phyloP scores from a whole-genome alignment of 2,113 vertebrate genomes.

The Calyptommatus sinebrachiatus region DNA sequence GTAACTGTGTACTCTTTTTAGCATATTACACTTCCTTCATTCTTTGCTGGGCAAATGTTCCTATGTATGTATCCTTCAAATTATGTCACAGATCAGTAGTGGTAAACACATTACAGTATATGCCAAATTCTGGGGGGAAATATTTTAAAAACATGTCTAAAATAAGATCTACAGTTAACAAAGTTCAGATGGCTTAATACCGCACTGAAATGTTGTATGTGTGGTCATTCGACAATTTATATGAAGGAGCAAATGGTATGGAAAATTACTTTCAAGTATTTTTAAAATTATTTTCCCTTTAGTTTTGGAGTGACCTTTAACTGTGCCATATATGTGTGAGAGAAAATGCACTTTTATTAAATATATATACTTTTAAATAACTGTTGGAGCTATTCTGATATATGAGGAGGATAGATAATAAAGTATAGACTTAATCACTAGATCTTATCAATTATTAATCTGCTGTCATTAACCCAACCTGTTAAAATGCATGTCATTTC shows the following conservation, averaged over 20 bases:
- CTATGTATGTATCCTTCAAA: neutral
- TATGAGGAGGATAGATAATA: conserved; percentile 71
- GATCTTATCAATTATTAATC: conserved; percentile 74
- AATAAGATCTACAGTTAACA: neutral
- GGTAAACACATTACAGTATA: neutral
- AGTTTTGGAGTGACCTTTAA: conserved; percentile 64
- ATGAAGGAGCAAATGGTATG: conserved; percentile 33
- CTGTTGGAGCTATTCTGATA: conserved; percentile 67
- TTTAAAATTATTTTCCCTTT: conserved; percentile 27
- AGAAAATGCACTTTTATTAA: conserved; percentile 73
- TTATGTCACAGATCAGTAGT: neutral
- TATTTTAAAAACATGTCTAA: neutral
- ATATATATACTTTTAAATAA: conserved; percentile 66
- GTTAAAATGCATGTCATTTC: conserved; percentile 71
- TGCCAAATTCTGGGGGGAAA: neutral
- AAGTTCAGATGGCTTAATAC: neutral
- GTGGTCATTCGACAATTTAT: conserved; percentile 32
- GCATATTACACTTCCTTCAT: neutral
- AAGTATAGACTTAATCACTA: conserved; percentile 73
- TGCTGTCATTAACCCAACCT: conserved; percentile 73
- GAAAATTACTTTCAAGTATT: conserved; percentile 40
- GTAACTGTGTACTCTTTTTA: neutral
- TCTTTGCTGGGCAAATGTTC: neutral
- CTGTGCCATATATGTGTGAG: conserved; percentile 60
- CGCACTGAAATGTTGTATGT: neutral